Percentiles rank a stretch among this genome's conserved stretches.
Conservation (phyloP, 2,113 vertebrate species). For the Atractosteus spatula region DNA sequence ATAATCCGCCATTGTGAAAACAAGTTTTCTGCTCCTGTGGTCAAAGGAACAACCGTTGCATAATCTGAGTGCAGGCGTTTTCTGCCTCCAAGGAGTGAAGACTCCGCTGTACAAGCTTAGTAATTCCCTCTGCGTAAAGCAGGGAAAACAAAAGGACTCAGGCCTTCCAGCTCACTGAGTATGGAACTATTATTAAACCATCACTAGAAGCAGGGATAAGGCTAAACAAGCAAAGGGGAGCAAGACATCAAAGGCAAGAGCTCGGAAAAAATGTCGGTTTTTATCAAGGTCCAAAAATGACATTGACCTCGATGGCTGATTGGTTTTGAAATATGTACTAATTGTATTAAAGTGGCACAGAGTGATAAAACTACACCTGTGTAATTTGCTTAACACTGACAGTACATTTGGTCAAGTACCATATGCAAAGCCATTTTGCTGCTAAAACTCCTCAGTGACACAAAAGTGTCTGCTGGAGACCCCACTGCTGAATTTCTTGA, state of each 20-base stretch:
- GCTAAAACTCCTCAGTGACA: too few relatives aligned
- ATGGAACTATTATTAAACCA: constrained; percentile 28
- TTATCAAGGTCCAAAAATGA: constrained; percentile 28
- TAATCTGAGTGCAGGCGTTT: constrained; percentile 5
- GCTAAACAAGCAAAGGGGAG: constrained; percentile 16
- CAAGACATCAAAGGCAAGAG: constrained; percentile 38
- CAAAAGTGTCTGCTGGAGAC: too few relatives aligned
- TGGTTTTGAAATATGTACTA: too few relatives aligned
- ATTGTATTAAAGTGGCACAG: too few relatives aligned
- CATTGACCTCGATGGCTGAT: background rate
- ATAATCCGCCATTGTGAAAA: constrained; percentile 27
- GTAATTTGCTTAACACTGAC: too few relatives aligned
- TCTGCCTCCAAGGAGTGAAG: constrained; percentile 13
- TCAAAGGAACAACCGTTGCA: constrained; percentile 16
- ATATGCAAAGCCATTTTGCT: too few relatives aligned
- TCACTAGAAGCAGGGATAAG: constrained; percentile 11
- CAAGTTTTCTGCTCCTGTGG: constrained; percentile 23
- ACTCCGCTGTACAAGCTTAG: constrained; percentile 18
- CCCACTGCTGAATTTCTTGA: too few relatives aligned
- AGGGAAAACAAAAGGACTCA: constrained; percentile 37
- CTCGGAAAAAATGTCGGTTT: constrained; percentile 22
- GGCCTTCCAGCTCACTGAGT: constrained; percentile 22
- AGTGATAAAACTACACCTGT: too few relatives aligned
- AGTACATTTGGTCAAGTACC: too few relatives aligned
- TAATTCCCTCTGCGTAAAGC: constrained; percentile 29